Conservation (phyloP, 2,797 vertebrate genomes). For the Sebastes minor region DNA sequence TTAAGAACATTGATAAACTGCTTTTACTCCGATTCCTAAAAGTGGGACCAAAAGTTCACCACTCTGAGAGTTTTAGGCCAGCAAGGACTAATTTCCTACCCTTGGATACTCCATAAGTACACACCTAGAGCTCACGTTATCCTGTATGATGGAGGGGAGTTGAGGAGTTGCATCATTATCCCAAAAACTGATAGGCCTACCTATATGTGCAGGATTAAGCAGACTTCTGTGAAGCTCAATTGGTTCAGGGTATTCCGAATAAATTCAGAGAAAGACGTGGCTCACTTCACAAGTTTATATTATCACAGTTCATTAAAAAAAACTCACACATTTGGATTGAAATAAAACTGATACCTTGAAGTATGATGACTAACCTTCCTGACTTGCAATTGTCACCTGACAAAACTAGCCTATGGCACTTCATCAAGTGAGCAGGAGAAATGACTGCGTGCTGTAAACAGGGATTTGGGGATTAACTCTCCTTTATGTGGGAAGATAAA, state of each 20-base stretch:
- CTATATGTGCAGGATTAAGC: constrained; percentile 40
- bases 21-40: constrained; percentile 37
- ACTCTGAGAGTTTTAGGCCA: constrained; percentile 23
- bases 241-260: constrained; percentile 15
- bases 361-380: constrained; percentile 33
- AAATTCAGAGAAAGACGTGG: constrained; percentile 3
- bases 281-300: constrained; percentile 27
- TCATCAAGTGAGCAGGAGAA: constrained; percentile 62
- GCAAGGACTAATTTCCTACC: constrained; percentile 27
- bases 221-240: constrained; percentile 23
- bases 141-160: constrained; percentile 22
- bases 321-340: not conserved
- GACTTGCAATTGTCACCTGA: constrained; percentile 51
- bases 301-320: constrained; percentile 8
- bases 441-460: constrained; percentile 73
- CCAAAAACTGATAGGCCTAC: constrained; percentile 22
- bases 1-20: constrained; percentile 45
- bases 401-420: constrained; percentile 48
- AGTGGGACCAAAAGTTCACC: constrained; percentile 37
- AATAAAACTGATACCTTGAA: constrained; percentile 32
- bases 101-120: constrained; percentile 16
- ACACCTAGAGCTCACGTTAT: constrained; percentile 17
- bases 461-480: constrained; percentile 79
- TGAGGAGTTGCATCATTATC: constrained; percentile 39
- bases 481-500: constrained; percentile 82